phyloP scores from a whole-genome alignment of 2,113 vertebrate genomes.

The Hiodon alosoides region DNA sequence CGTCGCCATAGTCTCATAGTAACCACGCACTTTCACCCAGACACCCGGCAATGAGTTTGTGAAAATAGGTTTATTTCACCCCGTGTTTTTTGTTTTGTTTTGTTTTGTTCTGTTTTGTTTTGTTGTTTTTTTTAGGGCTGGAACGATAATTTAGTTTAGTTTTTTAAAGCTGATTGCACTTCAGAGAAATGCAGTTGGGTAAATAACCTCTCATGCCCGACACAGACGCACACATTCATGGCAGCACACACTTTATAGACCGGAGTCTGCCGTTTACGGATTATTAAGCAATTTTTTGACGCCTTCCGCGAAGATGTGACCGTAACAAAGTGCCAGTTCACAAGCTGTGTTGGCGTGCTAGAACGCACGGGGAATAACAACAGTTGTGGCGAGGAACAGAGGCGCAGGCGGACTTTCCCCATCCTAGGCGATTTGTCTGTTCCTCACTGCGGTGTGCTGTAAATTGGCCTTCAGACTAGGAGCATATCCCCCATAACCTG shows the following conservation, averaged over 20 bases:
- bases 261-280: not conserved
- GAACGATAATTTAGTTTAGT: no score
- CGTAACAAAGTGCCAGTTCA: not conserved
- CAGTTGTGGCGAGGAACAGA: not conserved
- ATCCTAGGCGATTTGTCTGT: not conserved
- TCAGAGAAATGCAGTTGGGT: not conserved
- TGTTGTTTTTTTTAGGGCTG: not conserved
- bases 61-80: not conserved
- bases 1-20: constrained; percentile 17
- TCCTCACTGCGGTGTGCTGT: constrained; percentile 1
- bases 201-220: not conserved
- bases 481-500: constrained; percentile 18
- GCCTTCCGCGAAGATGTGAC: not conserved
- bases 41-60: not conserved
- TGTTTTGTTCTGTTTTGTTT: no score
- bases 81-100: not conserved
- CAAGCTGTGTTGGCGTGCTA: not conserved
- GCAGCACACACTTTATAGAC: not conserved
- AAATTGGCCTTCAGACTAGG: constrained; percentile 16
- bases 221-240: not conserved
- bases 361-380: not conserved
- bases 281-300: not conserved
- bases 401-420: not conserved
- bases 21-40: constrained; percentile 16
- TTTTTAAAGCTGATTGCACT: not conserved